A percentile compares a stretch with the other conserved stretches of the same genome.
Evolutionary conservation across 2,888 invertebrate genomes (phyloP).

Genomic region (Agrochola litura): DNA sequence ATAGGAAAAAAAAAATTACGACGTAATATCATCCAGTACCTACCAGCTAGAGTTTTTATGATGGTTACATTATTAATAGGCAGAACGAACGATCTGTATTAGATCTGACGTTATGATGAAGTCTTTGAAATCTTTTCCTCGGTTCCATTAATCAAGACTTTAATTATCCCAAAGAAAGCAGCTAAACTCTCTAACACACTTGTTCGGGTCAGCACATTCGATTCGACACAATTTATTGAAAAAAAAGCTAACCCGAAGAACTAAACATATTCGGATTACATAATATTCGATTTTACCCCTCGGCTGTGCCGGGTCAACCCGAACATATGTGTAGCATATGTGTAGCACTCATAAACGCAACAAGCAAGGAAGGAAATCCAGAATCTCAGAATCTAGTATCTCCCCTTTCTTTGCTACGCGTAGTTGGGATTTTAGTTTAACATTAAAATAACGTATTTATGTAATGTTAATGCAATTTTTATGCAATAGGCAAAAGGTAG

Average conservation of each 20-base stretch:
- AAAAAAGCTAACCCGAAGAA: neutral
- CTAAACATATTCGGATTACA: neutral
- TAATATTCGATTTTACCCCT: neutral
- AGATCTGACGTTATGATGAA: neutral
- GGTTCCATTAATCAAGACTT: neutral
- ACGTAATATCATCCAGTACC: neutral
- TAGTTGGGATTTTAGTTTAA: neutral
- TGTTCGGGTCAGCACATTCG: neutral
- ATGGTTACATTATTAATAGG: conserved; percentile 24
- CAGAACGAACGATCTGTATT: conserved; percentile 11
- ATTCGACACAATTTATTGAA: neutral
- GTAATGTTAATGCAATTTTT: neutral
- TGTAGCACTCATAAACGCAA: neutral
- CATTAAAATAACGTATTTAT: too few relatives aligned
- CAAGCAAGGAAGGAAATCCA: neutral
- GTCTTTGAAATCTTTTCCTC: neutral
- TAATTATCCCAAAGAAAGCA: neutral
- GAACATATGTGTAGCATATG: neutral
- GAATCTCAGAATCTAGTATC: too few relatives aligned
- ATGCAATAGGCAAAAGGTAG: neutral
- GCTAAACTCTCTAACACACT: neutral
- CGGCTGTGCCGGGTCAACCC: neutral
- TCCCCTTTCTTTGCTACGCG: neutral
- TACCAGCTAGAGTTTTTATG: conserved; percentile 10
- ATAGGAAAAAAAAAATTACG: neutral